Percentiles rank a stretch among this genome's conserved stretches.
Conservation (phyloP, 2,888 invertebrate species). For the Clitarchus hookeri region DNA sequence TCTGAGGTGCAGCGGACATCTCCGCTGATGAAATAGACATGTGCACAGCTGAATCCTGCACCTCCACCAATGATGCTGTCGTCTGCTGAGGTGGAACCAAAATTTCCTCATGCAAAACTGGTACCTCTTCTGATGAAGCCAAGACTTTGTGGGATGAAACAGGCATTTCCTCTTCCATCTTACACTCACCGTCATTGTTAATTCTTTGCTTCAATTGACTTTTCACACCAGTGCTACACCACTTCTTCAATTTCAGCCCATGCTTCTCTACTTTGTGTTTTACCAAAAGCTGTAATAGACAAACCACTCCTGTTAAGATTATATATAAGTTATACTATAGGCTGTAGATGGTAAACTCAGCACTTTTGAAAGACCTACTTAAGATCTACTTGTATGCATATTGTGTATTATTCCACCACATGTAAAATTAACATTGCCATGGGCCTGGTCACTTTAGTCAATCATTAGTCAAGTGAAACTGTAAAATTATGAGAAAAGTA, state of each 20-base stretch:
- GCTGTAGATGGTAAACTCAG: too few relatives aligned
- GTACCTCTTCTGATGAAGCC: too few relatives aligned
- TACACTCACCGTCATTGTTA: background rate
- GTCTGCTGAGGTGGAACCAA: background rate
- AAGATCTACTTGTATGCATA: too few relatives aligned
- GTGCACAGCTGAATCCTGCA: background rate
- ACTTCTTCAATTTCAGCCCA: background rate
- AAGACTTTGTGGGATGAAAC: too few relatives aligned
- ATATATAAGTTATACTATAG: background rate
- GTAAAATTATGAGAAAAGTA: too few relatives aligned
- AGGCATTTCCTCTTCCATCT: background rate
- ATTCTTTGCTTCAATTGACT: background rate
- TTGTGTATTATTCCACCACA: too few relatives aligned
- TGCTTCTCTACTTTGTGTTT: slow-evolving; percentile 32
- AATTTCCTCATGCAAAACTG: background rate
- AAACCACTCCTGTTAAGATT: background rate
- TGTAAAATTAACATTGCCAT: too few relatives aligned
- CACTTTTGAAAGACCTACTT: too few relatives aligned
- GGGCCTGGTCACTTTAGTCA: too few relatives aligned
- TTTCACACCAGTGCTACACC: background rate
- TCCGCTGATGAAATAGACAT: background rate
- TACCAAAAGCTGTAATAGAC: slow-evolving; percentile 31
- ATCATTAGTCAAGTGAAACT: too few relatives aligned
- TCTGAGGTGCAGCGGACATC: background rate
- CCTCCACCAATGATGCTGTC: background rate